Evolutionary conservation across 2,888 invertebrate genomes (phyloP), one percentile per base, ranked within the genome.

Genomic region (Hirtodrosophila cameraria): DNA sequence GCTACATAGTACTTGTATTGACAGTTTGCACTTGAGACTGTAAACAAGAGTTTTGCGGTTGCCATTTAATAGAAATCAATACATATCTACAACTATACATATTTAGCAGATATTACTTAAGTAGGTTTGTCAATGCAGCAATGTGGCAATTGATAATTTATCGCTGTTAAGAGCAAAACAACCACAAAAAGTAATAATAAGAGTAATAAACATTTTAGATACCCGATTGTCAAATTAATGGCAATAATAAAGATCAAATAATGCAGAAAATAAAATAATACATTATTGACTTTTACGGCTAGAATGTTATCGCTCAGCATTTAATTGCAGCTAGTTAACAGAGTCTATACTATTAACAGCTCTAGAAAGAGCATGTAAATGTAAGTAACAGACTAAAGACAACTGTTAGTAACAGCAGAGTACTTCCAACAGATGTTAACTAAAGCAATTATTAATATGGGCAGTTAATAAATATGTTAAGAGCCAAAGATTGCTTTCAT

Each of bases 211-310:
- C 11, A 33, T 41, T n/a, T 31, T 23, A 38, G 41, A 16, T 6
- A 25, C 4, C 15, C n/a, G 42, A 45, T 63, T 53, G 55, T 62
- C 49, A 33, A 62, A 49, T 41, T 39, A 66, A 66, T 25, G 46
- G 30, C 67, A 76, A 33, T 52, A 12, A 43, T 27, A 23, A 7
- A 23, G 4, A 3, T 15, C 8, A 15, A 9, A 13, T 9, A 35
- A 31, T 16, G 12, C 18, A 18, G 5, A 18, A 4, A 5, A 18
- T 18, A 1, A 18, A 18, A 18, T 18, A 5, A 18, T 18, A 1
- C 18, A 1, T n/a, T n/a, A 18, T 18, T 5, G 18, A n/a, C 18
- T 18, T 18, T 18, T 18, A 18, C 18, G 18, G 5, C n/a, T n/a
- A n/a, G n/a, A n/a, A n/a, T n/a, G n/a, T n/a, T n/a, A n/a, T n/a